phyloP scores from a whole-genome alignment of 2,888 invertebrate species.

The Augiades crinisus region DNA sequence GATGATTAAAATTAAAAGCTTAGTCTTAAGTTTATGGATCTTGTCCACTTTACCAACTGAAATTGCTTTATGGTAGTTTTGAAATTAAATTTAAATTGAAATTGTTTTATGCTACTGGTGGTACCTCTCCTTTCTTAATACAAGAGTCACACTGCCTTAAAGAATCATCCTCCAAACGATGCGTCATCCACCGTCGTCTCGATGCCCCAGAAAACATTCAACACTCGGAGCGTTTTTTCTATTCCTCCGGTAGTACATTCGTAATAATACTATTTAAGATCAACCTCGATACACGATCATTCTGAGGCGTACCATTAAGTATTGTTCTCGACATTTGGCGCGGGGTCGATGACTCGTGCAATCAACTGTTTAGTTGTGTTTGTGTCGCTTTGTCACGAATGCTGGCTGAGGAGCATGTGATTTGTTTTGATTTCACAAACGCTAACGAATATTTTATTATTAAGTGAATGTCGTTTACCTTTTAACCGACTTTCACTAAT shows the following conservation, averaged over 20 bases:
- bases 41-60: too few species aligned
- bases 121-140: too few species aligned
- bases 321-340: conserved; percentile 73
- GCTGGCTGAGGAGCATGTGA: conserved; percentile 18
- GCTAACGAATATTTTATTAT: not conserved
- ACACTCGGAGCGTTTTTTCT: not conserved
- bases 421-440: conserved; percentile 11
- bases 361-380: conserved; percentile 58
- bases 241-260: conserved; percentile 40
- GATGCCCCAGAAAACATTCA: not conserved
- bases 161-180: too few species aligned
- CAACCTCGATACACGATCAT: conserved; percentile 48
- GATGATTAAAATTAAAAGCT: too few species aligned
- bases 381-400: conserved; percentile 39
- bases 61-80: too few species aligned
- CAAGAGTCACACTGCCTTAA: too few species aligned
- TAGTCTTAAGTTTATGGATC: too few species aligned
- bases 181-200: not conserved
- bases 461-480: too few species aligned
- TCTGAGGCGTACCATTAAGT: conserved; percentile 56
- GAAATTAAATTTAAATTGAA: too few species aligned
- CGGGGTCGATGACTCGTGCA: conserved; percentile 63
- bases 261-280: conserved; percentile 47
- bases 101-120: too few species aligned
- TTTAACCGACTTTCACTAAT: too few species aligned